Conservation (phyloP, 2,113 vertebrate genomes). For the Calonectris borealis region DNA sequence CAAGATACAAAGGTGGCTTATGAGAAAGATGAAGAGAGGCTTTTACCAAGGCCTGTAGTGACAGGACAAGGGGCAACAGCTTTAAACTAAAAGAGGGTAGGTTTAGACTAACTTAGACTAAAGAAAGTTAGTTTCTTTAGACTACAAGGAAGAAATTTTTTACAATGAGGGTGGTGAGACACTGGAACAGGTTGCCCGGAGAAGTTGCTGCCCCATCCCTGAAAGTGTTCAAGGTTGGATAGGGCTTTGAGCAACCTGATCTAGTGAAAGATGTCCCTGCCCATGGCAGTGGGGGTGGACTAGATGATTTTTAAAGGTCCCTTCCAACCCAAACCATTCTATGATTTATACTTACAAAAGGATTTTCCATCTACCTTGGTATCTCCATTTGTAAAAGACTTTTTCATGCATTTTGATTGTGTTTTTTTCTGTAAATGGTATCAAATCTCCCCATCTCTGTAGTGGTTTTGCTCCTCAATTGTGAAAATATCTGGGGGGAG, state of each 20-base stretch:
- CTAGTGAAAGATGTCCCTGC: neutral
- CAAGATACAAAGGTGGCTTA: neutral
- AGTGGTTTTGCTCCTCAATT: neutral
- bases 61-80: neutral
- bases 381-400: neutral
- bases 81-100: neutral
- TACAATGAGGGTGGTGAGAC: neutral
- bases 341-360: neutral
- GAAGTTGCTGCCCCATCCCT: accelerated
- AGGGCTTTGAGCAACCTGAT: neutral
- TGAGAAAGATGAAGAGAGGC: neutral
- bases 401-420: neutral
- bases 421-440: neutral
- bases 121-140: too few species aligned
- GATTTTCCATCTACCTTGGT: neutral
- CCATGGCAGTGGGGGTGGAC: accelerated
- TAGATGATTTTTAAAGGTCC: neutral
- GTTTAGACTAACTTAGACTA: neutral
- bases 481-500: neutral
- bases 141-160: neutral
- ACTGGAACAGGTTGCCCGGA: neutral
- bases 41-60: neutral
- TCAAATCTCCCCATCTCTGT: neutral
- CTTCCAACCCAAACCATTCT: neutral
- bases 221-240: neutral